These are phyloP conservation scores for Percopsis transmontana DNA, from an alignment of 2,113 vertebrate genomes.

Conservation along the genomic window DNA sequence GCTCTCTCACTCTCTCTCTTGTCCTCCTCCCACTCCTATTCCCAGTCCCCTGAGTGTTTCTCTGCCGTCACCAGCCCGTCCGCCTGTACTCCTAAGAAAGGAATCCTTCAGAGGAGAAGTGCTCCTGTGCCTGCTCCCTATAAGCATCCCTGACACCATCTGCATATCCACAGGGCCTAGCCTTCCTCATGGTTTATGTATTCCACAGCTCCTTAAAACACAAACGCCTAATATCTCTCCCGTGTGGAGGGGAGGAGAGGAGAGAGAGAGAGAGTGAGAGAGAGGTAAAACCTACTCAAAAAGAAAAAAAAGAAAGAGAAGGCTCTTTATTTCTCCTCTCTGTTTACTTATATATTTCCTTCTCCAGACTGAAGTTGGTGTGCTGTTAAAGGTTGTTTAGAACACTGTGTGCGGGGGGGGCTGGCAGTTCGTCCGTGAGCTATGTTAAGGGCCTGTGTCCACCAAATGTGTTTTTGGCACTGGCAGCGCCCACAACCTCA, in stretches of 20 bases:
- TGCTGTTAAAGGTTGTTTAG: conserved; percentile 69
- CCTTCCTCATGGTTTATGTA: conserved; percentile 99
- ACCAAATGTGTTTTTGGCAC: too few relatives aligned
- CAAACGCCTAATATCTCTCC: conserved; percentile 83
- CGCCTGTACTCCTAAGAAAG: conserved; percentile 65
- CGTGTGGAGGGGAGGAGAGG: conserved; percentile 58
- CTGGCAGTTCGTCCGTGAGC: neutral
- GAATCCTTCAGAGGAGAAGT: conserved; percentile 76
- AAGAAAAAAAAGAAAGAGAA: conserved; percentile 50
- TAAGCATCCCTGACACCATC: conserved; percentile 91
- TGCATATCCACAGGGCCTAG: conserved; percentile 98
- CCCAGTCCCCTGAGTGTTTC: neutral
- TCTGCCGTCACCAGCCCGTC: conserved; percentile 6
- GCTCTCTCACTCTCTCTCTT: conserved; percentile 72
- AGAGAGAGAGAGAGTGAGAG: conserved; percentile 43
- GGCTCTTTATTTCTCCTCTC: conserved; percentile 62
- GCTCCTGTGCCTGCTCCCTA: conserved; percentile 74
- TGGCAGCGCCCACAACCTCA: too few relatives aligned
- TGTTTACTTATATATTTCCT: conserved; percentile 66
- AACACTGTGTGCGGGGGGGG: conserved; percentile 32
- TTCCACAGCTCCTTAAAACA: conserved; percentile 98
- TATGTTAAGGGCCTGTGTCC: too few relatives aligned
- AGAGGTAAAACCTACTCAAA: conserved; percentile 46
- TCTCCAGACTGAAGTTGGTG: conserved; percentile 61
- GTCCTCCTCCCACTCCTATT: conserved; percentile 52